Conservation (phyloP, 2,888 invertebrate species). For the Scaptomyza tumidula region DNA sequence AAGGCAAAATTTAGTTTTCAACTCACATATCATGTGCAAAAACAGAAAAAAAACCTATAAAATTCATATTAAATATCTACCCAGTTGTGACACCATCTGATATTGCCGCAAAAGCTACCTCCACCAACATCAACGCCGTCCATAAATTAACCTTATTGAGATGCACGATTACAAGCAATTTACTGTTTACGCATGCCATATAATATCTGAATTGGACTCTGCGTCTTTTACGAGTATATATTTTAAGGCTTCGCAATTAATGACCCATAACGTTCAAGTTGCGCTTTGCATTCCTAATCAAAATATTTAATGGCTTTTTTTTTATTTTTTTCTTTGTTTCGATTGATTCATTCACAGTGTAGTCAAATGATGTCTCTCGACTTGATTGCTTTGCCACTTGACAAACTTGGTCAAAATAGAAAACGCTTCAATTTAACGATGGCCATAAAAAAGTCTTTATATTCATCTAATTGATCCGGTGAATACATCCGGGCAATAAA, state of each 20-base stretch:
- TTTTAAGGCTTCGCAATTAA: conserved; percentile 63
- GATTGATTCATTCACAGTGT: conserved; percentile 49
- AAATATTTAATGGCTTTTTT: not conserved
- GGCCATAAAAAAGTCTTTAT: conserved; percentile 56
- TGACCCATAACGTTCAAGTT: conserved; percentile 61
- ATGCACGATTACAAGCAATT: conserved; percentile 72
- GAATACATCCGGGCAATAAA: conserved; percentile 65
- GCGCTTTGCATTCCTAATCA: conserved; percentile 61
- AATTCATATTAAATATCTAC: conserved; percentile 58
- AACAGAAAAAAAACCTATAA: conserved; percentile 28
- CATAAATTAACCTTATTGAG: conserved; percentile 70
- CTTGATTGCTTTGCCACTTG: conserved; percentile 26
- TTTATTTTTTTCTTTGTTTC: not conserved
- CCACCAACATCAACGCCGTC: not conserved
- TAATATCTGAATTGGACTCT: conserved; percentile 48
- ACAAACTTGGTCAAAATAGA: conserved; percentile 53
- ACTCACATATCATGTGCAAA: conserved; percentile 54
- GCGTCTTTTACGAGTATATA: conserved; percentile 9
- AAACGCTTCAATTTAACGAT: conserved; percentile 57
- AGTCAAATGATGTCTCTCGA: not conserved
- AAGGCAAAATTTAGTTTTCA: conserved; percentile 34
- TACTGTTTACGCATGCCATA: conserved; percentile 72
- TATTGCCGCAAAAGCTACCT: conserved; percentile 44
- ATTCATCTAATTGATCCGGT: conserved; percentile 63
- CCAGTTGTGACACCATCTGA: conserved; percentile 71